These are phyloP conservation scores for Torymus aiolomorphi DNA, from an alignment of 2,888 invertebrate species.

Conservation along the genomic window DNA sequence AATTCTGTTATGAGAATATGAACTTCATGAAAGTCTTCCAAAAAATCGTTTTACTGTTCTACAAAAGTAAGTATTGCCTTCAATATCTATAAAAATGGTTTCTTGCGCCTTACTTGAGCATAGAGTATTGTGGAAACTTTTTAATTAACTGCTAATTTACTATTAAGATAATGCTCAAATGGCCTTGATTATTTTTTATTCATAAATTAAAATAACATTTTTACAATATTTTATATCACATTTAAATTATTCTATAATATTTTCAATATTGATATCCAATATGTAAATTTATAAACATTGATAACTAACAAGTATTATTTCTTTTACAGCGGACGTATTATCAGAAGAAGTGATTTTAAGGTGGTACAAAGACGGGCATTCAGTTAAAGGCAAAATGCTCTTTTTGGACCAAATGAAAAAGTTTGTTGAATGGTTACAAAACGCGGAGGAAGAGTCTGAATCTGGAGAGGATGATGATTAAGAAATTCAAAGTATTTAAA, in stretches of 20 bases:
- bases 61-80: constrained; percentile 84
- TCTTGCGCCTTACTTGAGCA: too few species aligned
- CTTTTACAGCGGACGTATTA: constrained; percentile 87
- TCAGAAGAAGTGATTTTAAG: constrained; percentile 96
- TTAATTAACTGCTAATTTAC: too few species aligned
- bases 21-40: constrained; percentile 99
- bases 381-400: constrained; percentile 96
- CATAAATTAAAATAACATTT: too few species aligned
- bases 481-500: constrained; percentile 58
- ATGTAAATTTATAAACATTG: too few species aligned
- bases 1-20: constrained; percentile 99
- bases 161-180: too few species aligned
- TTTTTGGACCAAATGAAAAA: constrained; percentile 99
- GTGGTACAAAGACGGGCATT: constrained; percentile 97
- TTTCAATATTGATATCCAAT: too few species aligned
- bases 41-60: constrained; percentile 96
- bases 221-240: too few species aligned
- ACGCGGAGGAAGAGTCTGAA: constrained; percentile 91
- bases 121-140: too few species aligned
- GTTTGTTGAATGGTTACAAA: constrained; percentile 98
- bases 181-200: too few species aligned
- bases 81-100: constrained; percentile 12
- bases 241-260: too few species aligned
- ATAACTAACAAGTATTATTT: constrained; percentile 45
- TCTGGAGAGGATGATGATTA: constrained; percentile 78